phyloP scores from a whole-genome alignment of 2,113 vertebrate species.

The Climacteris rufus region DNA sequence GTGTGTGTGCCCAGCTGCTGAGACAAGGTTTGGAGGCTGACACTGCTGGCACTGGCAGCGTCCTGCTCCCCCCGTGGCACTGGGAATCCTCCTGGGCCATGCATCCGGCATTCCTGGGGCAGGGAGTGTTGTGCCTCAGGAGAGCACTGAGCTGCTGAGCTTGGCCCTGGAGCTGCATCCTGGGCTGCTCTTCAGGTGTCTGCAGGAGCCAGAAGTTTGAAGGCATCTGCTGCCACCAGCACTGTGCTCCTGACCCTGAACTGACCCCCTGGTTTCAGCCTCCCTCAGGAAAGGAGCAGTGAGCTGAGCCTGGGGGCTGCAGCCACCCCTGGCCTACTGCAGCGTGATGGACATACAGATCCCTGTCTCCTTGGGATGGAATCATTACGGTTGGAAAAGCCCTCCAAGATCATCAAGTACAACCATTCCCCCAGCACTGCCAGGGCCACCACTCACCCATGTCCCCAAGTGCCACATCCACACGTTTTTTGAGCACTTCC shows the following conservation, averaged over 20 bases:
- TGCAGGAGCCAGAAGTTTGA: not conserved
- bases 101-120: fast-evolving
- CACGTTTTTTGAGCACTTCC: not conserved
- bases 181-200: not conserved
- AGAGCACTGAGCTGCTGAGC: not conserved
- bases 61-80: fast-evolving
- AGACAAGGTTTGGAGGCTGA: not conserved
- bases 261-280: not conserved
- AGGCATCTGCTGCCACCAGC: not conserved
- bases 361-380: fast-evolving
- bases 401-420: not conserved
- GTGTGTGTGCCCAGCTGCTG: fast-evolving
- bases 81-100: not conserved
- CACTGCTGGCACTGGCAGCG: not conserved
- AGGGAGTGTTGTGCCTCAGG: not conserved
- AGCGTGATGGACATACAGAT: not conserved
- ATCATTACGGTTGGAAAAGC: not conserved
- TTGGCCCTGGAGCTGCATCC: not conserved
- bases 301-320: not conserved
- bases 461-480: not conserved
- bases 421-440: not conserved
- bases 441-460: not conserved
- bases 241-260: not conserved
- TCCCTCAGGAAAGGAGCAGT: not conserved
- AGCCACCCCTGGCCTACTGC: not conserved